Evolutionary conservation across 1,140 invertebrate genomes (phyloP).

Genomic region (Drosophila sechellia): DNA sequence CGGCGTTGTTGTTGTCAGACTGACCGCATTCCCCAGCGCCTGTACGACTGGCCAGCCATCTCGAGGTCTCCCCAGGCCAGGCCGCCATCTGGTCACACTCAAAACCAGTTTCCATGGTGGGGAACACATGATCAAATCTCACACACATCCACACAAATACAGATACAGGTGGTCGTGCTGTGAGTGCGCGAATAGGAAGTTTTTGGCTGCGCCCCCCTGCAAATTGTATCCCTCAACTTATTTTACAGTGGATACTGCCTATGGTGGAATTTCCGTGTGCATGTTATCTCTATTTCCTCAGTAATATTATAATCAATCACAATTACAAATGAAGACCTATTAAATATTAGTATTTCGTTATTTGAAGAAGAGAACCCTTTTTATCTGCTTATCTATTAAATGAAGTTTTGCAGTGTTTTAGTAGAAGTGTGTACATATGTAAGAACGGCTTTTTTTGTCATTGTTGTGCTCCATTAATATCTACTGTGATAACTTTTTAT

Average conservation of each 20-base stretch:
- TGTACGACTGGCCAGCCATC: conserved; percentile 28
- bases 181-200: conserved; percentile 58
- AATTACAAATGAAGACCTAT: no score
- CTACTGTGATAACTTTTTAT: conserved; percentile 23
- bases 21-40: conserved; percentile 57
- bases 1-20: conserved; percentile 48
- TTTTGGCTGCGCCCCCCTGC: conserved; percentile 16
- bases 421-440: no score
- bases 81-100: conserved; percentile 42
- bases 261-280: background rate
- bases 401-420: no score
- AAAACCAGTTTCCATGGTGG: conserved; percentile 61
- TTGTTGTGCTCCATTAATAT: no score
- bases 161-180: conserved; percentile 35
- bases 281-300: background rate
- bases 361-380: no score
- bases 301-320: background rate
- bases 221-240: background rate
- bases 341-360: no score
- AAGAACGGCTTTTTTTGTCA: no score
- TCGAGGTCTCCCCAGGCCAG: conserved; percentile 12
- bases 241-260: conserved; percentile 12
- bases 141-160: conserved; percentile 10
- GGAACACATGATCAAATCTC: conserved; percentile 40
- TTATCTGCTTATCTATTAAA: no score